Evolutionary conservation across 2,797 vertebrate genomes (phyloP), one percentile per base, ranked within the genome.

Genomic region (Enoplosus armatus): DNA sequence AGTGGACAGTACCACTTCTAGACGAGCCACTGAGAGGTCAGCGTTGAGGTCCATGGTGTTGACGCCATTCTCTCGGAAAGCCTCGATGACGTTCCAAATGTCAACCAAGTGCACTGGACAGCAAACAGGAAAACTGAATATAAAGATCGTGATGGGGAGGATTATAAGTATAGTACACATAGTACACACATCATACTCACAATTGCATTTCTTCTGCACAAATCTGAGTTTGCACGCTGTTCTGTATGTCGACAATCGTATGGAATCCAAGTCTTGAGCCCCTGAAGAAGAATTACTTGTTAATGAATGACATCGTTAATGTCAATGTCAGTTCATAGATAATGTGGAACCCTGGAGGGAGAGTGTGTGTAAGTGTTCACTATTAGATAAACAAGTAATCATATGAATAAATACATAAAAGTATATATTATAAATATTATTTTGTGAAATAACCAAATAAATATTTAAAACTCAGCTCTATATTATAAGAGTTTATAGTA

Each of bases 151-250:
- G 27, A 20, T 15, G 9, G 1, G 6, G 16, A 31, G 10, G 0
- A 2, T 3, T 11, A 10, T 3, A 3, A 20, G 11, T 2, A 26
- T 11, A 24, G 45, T 7, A 7, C n/a, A 8, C 45, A 47, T 2
- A 7, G 15, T 48, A 0, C 7, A 8, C 5, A 20, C 15, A 2
- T 72, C 16, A 11, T 94, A 98, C 98, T 98, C 92, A 99, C 98
- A 86, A 71, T 98, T 99, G 94, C 98, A 99, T 95, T 97, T 99
- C 96, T 99, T 99, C 95, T 99, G 98, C 84, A 99, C 97, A 88
- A 99, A 99, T 95, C 98, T 90, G 79, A 99, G 97, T 92, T 99
- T 99, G 95, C 98, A 99, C 6, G 98, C 98, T 70, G 98, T 99
- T 94, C 98, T 96, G 94, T 99, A 99, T 16, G 98, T 99, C 60